Conservation (phyloP, 2,888 invertebrate genomes). For the Entomobrya multifasciata region DNA sequence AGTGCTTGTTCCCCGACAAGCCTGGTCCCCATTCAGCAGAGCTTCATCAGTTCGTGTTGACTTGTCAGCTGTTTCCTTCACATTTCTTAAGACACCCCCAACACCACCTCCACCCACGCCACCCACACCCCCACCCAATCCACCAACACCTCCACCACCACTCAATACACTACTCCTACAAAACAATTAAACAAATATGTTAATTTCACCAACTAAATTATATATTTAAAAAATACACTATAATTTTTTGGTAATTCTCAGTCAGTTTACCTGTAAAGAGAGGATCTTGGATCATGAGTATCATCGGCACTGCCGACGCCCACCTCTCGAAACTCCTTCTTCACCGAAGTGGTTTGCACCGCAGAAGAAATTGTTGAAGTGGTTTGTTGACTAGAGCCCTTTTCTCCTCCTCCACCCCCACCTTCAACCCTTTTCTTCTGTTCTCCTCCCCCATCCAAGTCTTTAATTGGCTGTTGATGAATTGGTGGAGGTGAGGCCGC, state of each 20-base stretch:
- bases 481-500: too few species aligned
- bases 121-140: too few species aligned
- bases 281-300: slow-evolving; percentile 78
- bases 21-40: slow-evolving; percentile 80
- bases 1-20: slow-evolving; percentile 47
- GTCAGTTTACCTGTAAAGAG: slow-evolving; percentile 76
- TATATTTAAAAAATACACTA: not conserved
- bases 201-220: too few species aligned
- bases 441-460: too few species aligned
- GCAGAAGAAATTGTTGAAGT: slow-evolving; percentile 34
- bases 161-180: slow-evolving; percentile 73
- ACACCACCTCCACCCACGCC: too few species aligned
- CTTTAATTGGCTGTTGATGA: slow-evolving; percentile 75
- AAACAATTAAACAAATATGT: not conserved
- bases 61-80: slow-evolving; percentile 85
- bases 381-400: slow-evolving; percentile 78
- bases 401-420: slow-evolving; percentile 44
- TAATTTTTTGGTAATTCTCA: not conserved
- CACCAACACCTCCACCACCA: too few species aligned
- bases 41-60: slow-evolving; percentile 87
- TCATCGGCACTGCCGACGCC: slow-evolving; percentile 80
- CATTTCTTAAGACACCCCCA: too few species aligned
- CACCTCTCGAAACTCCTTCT: slow-evolving; percentile 79
- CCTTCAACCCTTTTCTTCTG: too few species aligned
- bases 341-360: slow-evolving; percentile 60